A percentile compares a stretch with the other conserved stretches of the same genome.
These are phyloP conservation scores for Trachymyrmex septentrionalis DNA, from an alignment of 1,140 invertebrate species.

Conservation along the genomic window DNA sequence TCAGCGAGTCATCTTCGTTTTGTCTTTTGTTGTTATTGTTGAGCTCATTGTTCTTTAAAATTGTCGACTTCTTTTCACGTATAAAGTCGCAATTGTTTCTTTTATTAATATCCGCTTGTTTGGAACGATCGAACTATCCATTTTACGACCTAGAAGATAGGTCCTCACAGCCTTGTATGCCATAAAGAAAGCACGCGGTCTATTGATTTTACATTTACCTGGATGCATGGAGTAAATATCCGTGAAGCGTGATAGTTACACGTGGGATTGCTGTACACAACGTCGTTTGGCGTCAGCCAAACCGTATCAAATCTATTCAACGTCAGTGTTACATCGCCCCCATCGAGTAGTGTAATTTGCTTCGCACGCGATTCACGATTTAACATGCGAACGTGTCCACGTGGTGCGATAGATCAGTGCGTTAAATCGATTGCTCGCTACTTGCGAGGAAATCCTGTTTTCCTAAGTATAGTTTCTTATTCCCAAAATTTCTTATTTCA, in stretches of 20 bases:
- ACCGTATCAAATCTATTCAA: slow-evolving; percentile 59
- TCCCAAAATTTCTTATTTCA: slow-evolving; percentile 2
- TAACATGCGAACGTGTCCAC: slow-evolving; percentile 30
- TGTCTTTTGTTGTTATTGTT: neutral
- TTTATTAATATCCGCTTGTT: slow-evolving; percentile 80
- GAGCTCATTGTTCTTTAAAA: neutral
- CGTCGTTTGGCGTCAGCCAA: slow-evolving; percentile 59
- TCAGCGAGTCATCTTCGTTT: neutral
- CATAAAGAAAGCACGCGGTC: slow-evolving; percentile 73
- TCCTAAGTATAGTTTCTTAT: neutral
- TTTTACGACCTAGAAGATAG: slow-evolving; percentile 81
- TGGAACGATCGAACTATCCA: slow-evolving; percentile 72
- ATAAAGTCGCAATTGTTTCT: slow-evolving; percentile 65
- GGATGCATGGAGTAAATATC: slow-evolving; percentile 79
- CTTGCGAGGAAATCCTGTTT: neutral
- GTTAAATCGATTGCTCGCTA: slow-evolving; percentile 3
- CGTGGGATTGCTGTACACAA: slow-evolving; percentile 81
- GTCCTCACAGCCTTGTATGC: slow-evolving; percentile 77
- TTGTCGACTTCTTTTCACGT: slow-evolving; percentile 13
- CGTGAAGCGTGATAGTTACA: slow-evolving; percentile 85
- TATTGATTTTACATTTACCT: slow-evolving; percentile 85
- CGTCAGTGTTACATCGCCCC: slow-evolving; percentile 48
- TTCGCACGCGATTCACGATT: slow-evolving; percentile 52
- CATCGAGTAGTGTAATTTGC: slow-evolving; percentile 47
- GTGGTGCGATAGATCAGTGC: slow-evolving; percentile 7